A percentile compares a stretch with the other conserved stretches of the same genome.
These are phyloP conservation scores for Marmota flaviventris DNA, from an alignment of 2,113 vertebrate species.

Conservation along the genomic window DNA sequence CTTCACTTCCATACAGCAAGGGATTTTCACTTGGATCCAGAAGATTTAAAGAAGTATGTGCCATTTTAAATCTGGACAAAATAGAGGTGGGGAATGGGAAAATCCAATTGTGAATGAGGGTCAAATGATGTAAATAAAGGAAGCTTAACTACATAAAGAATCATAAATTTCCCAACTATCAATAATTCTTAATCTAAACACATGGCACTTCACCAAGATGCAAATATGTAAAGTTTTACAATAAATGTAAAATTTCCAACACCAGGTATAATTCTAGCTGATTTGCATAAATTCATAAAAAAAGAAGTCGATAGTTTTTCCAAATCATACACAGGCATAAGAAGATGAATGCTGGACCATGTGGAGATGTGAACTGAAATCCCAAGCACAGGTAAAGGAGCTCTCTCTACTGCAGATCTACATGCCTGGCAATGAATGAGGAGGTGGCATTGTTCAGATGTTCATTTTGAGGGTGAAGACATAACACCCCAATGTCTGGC, in stretches of 20 bases:
- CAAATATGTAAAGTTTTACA: neutral
- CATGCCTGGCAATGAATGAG: neutral
- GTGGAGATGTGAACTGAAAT: neutral
- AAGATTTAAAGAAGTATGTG: neutral
- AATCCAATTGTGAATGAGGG: neutral
- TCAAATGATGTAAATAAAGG: neutral
- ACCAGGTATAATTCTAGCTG: conserved; percentile 14
- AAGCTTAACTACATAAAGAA: neutral
- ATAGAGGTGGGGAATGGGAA: neutral
- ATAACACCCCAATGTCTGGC: neutral
- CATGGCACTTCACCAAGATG: neutral
- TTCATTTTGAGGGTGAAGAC: neutral
- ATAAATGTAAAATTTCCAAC: neutral
- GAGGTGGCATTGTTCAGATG: neutral
- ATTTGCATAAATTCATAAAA: neutral
- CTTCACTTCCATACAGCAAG: neutral
- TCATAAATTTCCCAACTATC: neutral
- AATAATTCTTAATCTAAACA: conserved; percentile 13
- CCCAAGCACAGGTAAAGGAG: neutral
- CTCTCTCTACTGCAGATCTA: neutral
- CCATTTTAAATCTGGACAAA: neutral
- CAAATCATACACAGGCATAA: neutral
- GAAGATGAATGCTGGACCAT: neutral
- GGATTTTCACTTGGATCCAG: neutral
- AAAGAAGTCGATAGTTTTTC: neutral